phyloP scores from a whole-genome alignment of 2,113 vertebrate genomes.

The Dipodomys ordii region DNA sequence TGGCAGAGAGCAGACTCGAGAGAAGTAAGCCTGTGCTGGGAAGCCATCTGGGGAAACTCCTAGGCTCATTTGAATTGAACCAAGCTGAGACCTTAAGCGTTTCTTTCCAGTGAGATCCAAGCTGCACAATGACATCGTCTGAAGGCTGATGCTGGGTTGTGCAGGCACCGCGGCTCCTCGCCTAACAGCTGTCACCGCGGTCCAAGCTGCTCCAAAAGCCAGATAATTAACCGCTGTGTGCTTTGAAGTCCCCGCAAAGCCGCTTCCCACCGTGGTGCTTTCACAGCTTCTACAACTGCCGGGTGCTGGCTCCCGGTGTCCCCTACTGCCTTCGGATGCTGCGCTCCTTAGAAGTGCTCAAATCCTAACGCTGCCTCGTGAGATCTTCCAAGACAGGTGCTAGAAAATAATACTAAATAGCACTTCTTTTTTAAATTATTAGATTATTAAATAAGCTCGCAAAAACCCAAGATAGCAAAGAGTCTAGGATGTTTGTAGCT shows the following conservation, averaged over 20 bases:
- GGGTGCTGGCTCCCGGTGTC: background rate
- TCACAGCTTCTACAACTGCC: slow-evolving; percentile 46
- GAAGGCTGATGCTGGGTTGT: slow-evolving; percentile 59
- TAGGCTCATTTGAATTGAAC: slow-evolving; percentile 67
- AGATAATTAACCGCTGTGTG: slow-evolving; percentile 54
- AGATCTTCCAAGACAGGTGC: slow-evolving; percentile 61
- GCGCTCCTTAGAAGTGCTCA: slow-evolving; percentile 64
- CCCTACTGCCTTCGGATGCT: slow-evolving; percentile 21
- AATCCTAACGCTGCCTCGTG: slow-evolving; percentile 35
- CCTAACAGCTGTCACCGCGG: slow-evolving; percentile 65
- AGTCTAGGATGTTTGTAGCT: background rate
- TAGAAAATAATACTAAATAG: slow-evolving; percentile 38
- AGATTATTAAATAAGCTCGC: slow-evolving; percentile 60
- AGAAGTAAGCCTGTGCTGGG: slow-evolving; percentile 53
- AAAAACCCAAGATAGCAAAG: background rate
- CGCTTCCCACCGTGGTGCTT: slow-evolving; percentile 59
- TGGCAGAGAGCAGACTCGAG: background rate
- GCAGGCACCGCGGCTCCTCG: slow-evolving; percentile 32
- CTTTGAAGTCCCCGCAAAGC: slow-evolving; percentile 73
- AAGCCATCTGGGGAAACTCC: slow-evolving; percentile 71
- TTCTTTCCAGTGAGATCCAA: slow-evolving; percentile 64
- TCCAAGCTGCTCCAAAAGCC: slow-evolving; percentile 40
- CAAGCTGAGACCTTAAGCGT: slow-evolving; percentile 69
- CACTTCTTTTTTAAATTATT: slow-evolving; percentile 51
- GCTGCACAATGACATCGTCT: slow-evolving; percentile 54